These are phyloP conservation scores for Pampusana beccarii DNA, from an alignment of 2,113 vertebrate genomes.

Conservation along the genomic window DNA sequence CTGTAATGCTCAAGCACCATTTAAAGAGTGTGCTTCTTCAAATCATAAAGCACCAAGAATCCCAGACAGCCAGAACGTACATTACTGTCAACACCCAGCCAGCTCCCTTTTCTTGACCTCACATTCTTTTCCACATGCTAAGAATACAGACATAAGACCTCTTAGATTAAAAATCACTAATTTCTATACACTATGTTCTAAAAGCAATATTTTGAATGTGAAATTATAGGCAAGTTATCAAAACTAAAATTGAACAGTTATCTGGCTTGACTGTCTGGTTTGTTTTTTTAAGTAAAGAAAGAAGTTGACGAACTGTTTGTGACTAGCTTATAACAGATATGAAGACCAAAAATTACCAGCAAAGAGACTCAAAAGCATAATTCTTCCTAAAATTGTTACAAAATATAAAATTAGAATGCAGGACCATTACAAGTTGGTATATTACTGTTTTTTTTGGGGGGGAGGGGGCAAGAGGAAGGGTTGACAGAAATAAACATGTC, in stretches of 20 bases:
- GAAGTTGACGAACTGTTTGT: neutral
- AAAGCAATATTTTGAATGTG: neutral
- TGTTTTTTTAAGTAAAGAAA: neutral
- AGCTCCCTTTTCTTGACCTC: neutral
- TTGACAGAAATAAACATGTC: neutral
- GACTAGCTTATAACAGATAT: neutral
- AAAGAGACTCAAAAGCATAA: neutral
- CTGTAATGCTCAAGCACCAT: neutral
- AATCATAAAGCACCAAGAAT: neutral
- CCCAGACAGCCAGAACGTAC: neutral
- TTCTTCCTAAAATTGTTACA: neutral
- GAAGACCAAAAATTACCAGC: neutral
- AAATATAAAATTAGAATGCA: neutral
- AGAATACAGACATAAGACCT: neutral
- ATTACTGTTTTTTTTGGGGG: rapidly evolving
- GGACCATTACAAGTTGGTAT: neutral
- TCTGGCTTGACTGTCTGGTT: neutral
- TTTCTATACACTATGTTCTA: neutral
- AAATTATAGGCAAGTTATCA: neutral
- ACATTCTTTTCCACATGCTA: neutral
- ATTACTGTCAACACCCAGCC: neutral
- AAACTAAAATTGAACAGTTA: neutral
- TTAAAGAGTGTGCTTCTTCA: neutral
- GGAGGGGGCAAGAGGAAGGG: rapidly evolving
- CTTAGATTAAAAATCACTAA: neutral